Evolutionary conservation across 2,113 vertebrate genomes (phyloP).

Genomic region (Cynoglossus semilaevis): DNA sequence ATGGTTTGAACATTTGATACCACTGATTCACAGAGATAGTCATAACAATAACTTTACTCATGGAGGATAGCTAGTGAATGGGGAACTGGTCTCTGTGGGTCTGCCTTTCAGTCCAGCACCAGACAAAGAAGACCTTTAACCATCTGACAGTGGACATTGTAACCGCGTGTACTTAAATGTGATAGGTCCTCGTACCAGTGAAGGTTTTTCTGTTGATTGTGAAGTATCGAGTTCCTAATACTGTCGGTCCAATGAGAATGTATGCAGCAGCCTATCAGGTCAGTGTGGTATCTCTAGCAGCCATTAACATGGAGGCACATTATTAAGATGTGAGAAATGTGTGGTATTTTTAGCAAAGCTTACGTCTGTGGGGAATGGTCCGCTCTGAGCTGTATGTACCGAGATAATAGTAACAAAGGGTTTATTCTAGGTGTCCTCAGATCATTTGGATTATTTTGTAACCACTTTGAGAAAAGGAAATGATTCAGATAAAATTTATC

Average conservation of each 20-base stretch:
- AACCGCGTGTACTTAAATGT: slow-evolving; percentile 58
- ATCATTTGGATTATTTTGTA: slow-evolving; percentile 1
- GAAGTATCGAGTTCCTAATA: slow-evolving; percentile 43
- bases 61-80: slow-evolving; percentile 20
- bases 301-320: slow-evolving; percentile 63
- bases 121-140: slow-evolving; percentile 61
- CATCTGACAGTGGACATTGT: slow-evolving; percentile 48
- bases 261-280: slow-evolving; percentile 56
- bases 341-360: slow-evolving; percentile 68
- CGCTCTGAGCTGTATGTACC: slow-evolving; percentile 33
- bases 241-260: slow-evolving; percentile 54
- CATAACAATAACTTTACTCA: slow-evolving; percentile 54
- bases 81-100: slow-evolving; percentile 1
- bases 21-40: slow-evolving; percentile 46
- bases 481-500: too few relatives aligned
- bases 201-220: slow-evolving; percentile 43
- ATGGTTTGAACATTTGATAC: slow-evolving; percentile 72
- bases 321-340: slow-evolving; percentile 68
- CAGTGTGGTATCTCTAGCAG: slow-evolving; percentile 54
- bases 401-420: too few relatives aligned
- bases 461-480: too few relatives aligned
- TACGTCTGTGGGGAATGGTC: slow-evolving; percentile 46
- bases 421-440: too few relatives aligned
- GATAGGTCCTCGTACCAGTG: slow-evolving; percentile 46
- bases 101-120: background rate